Percentiles rank a stretch among this genome's conserved stretches.
These are phyloP conservation scores for Cinclus mexicanus DNA, from an alignment of 2,113 vertebrate genomes.

Conservation along the genomic window DNA sequence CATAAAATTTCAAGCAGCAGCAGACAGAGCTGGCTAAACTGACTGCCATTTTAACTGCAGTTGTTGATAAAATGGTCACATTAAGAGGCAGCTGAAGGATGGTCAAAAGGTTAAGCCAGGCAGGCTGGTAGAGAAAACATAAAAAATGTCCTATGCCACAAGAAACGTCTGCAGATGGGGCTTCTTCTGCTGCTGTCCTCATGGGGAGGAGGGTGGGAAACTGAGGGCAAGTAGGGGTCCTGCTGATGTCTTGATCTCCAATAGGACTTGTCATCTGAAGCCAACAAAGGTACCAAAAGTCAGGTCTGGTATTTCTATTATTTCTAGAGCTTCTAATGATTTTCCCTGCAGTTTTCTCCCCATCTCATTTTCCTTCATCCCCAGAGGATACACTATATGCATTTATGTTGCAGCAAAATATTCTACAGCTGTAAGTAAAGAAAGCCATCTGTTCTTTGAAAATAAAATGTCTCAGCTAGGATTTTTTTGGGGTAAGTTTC, in stretches of 20 bases:
- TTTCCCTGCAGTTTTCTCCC: background rate
- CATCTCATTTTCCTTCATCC: background rate
- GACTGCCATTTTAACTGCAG: background rate
- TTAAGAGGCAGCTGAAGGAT: slow-evolving; percentile 1
- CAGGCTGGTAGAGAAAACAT: background rate
- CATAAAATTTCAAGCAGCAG: background rate
- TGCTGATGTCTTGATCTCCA: background rate
- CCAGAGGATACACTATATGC: background rate
- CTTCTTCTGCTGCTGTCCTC: background rate
- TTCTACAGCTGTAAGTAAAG: background rate
- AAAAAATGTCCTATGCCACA: background rate
- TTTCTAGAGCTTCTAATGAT: background rate
- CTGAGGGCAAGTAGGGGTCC: background rate
- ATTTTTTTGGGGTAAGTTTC: background rate
- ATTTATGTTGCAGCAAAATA: slow-evolving; percentile 19
- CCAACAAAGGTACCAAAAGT: background rate
- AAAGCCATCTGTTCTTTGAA: slow-evolving; percentile 33
- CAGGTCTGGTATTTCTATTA: background rate
- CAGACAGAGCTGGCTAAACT: background rate
- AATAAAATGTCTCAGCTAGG: background rate
- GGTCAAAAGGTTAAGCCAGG: background rate
- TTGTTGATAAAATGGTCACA: background rate
- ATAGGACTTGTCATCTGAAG: background rate
- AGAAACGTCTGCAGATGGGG: background rate
- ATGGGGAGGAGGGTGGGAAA: background rate